Base-by-base conservation (phyloP, 2,888 invertebrate genomes). In the Perdita meconis region DNA sequence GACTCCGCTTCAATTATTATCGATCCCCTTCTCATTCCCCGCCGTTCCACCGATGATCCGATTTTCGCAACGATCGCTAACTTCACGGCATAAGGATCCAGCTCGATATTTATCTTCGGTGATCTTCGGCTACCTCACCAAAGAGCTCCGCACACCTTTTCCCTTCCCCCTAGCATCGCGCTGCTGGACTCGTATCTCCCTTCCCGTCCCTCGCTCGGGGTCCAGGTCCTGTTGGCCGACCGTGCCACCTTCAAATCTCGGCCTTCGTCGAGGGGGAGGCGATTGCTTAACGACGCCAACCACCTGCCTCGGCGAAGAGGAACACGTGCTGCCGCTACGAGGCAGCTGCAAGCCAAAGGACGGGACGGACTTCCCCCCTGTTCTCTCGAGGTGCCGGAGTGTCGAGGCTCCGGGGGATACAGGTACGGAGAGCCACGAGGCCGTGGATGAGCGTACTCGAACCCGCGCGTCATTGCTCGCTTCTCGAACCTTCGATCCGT, bases 211-310 rank as follows among this genome's bases (percentile, higher is more conserved):
- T 59, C 16, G 56, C 42, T 55, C 8, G 63, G 24, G 71, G 57
- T 63, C 44, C 40, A 55, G 50, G 60, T 69, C 66, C 30, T 53
- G 79, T 63, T 63, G 79, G 79, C 24, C 42, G 65, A 59, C 56
- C 40, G 57, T 65, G 72, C 80, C 74, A 75, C 80, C 86, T 86
- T 89, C 80, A 89, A 91, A 91, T 91, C 91, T 89, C 89, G 83
- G 89, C 81, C 74, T 42, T 77, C 84, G 78, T 84, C 78, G 87
- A 89, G 89, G 84, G 89, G 89, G 89, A 89, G 86, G 84, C 86
- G 88, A 90, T 90, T 88, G 87, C 87, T 89, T 88, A 87, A 89
- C 89, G 86, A 90, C 90, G 89, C 86, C 87, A 88, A 85, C 91
- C 92, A 92, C 92, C 92, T 92, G 92, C 92, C 90, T 81, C 78